phyloP scores from a whole-genome alignment of 2,797 vertebrate species.

The Microctenopoma lineatum region DNA sequence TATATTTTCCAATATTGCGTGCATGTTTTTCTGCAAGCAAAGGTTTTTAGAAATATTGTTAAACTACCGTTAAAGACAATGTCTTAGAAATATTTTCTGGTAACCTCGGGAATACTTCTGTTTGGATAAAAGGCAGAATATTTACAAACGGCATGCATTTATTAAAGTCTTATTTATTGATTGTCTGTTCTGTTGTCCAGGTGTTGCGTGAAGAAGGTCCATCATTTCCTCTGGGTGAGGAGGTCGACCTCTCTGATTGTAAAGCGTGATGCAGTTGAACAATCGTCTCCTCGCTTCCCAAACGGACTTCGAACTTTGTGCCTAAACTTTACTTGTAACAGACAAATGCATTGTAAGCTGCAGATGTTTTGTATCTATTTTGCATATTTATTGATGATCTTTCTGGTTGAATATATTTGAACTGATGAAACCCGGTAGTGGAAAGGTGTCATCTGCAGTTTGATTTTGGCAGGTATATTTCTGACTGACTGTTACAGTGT shows the following conservation, averaged over 20 bases:
- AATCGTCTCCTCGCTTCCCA: slow-evolving; percentile 88
- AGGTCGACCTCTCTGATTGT: slow-evolving; percentile 75
- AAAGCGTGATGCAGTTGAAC: slow-evolving; percentile 88
- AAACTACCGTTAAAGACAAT: no score
- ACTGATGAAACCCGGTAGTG: slow-evolving; percentile 34
- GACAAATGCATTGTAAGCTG: slow-evolving; percentile 96
- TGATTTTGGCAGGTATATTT: slow-evolving; percentile 40
- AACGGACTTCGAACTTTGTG: slow-evolving; percentile 92
- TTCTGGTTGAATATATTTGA: slow-evolving; percentile 59
- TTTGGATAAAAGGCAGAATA: no score
- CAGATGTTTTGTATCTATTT: slow-evolving; percentile 80
- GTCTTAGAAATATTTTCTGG: no score
- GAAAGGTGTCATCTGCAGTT: slow-evolving; percentile 48
- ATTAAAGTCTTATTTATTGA: neutral
- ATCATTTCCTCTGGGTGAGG: slow-evolving; percentile 64
- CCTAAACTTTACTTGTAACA: slow-evolving; percentile 90
- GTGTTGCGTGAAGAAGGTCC: slow-evolving; percentile 74
- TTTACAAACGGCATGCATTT: no score
- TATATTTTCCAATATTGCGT: no score
- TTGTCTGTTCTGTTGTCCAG: slow-evolving; percentile 43
- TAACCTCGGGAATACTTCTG: no score
- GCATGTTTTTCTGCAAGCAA: no score
- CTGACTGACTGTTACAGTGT: slow-evolving; percentile 50
- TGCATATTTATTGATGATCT: slow-evolving; percentile 74
- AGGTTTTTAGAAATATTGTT: no score